A percentile compares a stretch with the other conserved stretches of the same genome.
These are phyloP conservation scores for Blastobasis lacticolella DNA, from an alignment of 2,888 invertebrate genomes.

Conservation along the genomic window DNA sequence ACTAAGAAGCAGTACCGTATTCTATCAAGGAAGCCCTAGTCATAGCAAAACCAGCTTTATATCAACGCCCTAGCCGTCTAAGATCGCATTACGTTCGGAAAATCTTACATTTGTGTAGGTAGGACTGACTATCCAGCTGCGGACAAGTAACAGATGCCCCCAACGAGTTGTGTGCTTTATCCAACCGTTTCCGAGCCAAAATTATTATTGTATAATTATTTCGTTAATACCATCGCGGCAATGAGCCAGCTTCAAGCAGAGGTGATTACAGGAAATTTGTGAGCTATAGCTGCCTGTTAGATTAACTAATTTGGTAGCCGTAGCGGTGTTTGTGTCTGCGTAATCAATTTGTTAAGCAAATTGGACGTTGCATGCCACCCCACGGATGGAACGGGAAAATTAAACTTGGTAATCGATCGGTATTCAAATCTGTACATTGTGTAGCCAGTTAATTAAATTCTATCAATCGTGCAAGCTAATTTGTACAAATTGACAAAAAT, in stretches of 20 bases:
- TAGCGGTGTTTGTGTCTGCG: slow-evolving; percentile 4
- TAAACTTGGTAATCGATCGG: neutral
- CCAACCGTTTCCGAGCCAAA: slow-evolving; percentile 41
- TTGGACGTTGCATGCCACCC: neutral
- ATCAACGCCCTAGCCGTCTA: no score
- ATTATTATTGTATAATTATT: slow-evolving; percentile 58
- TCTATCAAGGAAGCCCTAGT: neutral
- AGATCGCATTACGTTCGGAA: neutral
- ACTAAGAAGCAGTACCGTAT: slow-evolving; percentile 12
- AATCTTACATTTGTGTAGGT: slow-evolving; percentile 20
- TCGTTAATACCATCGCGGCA: slow-evolving; percentile 43
- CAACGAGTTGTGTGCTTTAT: slow-evolving; percentile 46
- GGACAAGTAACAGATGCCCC: slow-evolving; percentile 62
- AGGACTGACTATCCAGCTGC: slow-evolving; percentile 34
- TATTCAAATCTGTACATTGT: no score
- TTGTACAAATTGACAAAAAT: no score
- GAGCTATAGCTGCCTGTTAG: slow-evolving; percentile 11
- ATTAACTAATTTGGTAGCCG: slow-evolving; percentile 18
- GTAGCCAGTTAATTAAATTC: no score
- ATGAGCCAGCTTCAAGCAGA: slow-evolving; percentile 22
- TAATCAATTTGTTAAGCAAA: neutral
- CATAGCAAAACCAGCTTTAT: no score
- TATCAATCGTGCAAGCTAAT: no score
- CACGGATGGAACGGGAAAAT: neutral
- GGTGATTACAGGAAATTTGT: slow-evolving; percentile 9